Conservation (phyloP, 2,888 invertebrate species). For the Globia sparganii region DNA sequence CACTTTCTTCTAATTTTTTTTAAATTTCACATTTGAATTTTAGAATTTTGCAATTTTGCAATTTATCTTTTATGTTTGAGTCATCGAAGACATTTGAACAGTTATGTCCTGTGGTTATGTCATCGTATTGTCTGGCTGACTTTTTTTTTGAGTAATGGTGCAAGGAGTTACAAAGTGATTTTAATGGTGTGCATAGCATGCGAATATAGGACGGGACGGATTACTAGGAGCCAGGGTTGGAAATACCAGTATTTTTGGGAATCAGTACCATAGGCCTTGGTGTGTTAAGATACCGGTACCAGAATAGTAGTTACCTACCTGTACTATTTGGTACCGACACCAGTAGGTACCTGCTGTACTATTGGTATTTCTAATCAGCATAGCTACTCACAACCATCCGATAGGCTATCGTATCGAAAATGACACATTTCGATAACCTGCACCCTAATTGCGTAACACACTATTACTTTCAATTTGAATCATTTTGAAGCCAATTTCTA, state of each 20-base stretch:
- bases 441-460: too few species aligned
- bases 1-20: constrained; percentile 26
- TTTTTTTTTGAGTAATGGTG: neutral
- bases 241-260: neutral
- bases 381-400: too few species aligned
- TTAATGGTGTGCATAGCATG: neutral
- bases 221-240: neutral
- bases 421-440: too few species aligned
- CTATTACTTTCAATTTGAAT: too few species aligned
- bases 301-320: too few species aligned
- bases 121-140: constrained; percentile 12
- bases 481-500: too few species aligned
- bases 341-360: neutral
- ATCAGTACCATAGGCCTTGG: neutral
- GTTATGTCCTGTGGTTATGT: too few species aligned
- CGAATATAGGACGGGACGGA: too few species aligned
- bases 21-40: constrained; percentile 31
- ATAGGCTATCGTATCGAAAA: too few species aligned
- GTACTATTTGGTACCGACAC: too few species aligned
- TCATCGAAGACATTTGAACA: constrained; percentile 16
- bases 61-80: neutral
- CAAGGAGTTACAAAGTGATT: constrained; percentile 16
- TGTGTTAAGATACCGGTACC: too few species aligned
- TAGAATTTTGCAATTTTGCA: constrained; percentile 24
- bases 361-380: too few species aligned